A percentile compares a stretch with the other conserved stretches of the same genome.
Conservation (phyloP, 2,888 invertebrate genomes). For the Azorinus chamasolen region DNA sequence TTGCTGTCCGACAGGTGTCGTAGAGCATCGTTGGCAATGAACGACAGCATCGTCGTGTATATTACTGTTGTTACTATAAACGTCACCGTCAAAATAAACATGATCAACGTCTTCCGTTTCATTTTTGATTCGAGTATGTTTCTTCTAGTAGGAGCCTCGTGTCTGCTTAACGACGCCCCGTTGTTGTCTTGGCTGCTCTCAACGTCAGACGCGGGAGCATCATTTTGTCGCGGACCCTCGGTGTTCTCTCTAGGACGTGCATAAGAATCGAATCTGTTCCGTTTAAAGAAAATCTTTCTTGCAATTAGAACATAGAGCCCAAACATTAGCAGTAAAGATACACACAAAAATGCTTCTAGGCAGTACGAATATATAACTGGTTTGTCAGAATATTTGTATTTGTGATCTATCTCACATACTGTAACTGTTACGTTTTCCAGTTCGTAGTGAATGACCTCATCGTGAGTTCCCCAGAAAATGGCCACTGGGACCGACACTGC, state of each 20-base stretch:
- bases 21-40: not conserved
- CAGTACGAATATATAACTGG: constrained; percentile 12
- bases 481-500: constrained; percentile 22
- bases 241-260: too few relatives aligned
- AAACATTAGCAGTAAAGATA: constrained; percentile 17
- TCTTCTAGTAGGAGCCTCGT: too few relatives aligned
- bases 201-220: too few relatives aligned
- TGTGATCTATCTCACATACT: constrained; percentile 35
- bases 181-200: too few relatives aligned
- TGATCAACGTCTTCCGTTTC: constrained; percentile 4
- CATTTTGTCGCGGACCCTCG: too few relatives aligned
- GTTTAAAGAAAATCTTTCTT: constrained; percentile 5
- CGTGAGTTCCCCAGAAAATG: constrained; percentile 25
- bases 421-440: constrained; percentile 21
- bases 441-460: not conserved
- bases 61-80: constrained; percentile 8
- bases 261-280: not conserved
- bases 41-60: not conserved
- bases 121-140: too few relatives aligned
- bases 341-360: not conserved
- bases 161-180: too few relatives aligned
- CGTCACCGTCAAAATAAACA: constrained; percentile 9
- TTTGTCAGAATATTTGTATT: not conserved
- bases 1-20: not conserved
- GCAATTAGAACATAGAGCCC: constrained; percentile 19